Percentiles rank a stretch among this genome's conserved stretches.
Conservation (phyloP, 2,113 vertebrate species). For the Leucopsar rothschildi region DNA sequence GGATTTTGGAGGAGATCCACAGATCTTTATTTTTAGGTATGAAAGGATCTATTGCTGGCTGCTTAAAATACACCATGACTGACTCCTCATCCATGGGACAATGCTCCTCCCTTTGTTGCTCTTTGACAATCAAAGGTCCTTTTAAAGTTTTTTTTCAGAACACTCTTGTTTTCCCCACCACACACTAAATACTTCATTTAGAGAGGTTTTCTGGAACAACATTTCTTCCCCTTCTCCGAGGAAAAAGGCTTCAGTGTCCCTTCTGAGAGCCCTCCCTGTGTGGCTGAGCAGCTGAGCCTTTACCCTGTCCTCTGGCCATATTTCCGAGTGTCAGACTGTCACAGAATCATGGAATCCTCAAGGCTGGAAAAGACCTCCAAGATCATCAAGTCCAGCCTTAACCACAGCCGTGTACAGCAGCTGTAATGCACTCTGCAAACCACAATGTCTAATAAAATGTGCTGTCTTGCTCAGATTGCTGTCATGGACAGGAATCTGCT, state of each 20-base stretch:
- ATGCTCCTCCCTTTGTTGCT: not conserved
- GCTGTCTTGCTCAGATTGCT: not conserved
- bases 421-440: not conserved
- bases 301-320: not conserved
- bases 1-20: not conserved
- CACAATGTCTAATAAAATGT: not conserved
- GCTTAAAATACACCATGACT: conserved; percentile 17
- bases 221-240: not conserved
- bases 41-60: conserved; percentile 42
- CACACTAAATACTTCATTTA: not conserved
- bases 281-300: not conserved
- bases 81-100: not conserved
- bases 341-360: not conserved
- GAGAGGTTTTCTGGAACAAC: not conserved
- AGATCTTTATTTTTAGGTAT: conserved; percentile 64
- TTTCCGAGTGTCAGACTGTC: not conserved
- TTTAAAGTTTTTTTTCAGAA: not conserved
- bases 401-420: not conserved
- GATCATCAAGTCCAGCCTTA: not conserved
- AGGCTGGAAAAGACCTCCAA: not conserved
- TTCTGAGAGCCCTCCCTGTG: not conserved
- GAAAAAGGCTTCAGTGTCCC: not conserved
- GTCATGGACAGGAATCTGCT: not conserved
- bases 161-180: not conserved
- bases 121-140: conserved; percentile 20